Conservation (phyloP, 1,140 invertebrate genomes). For the Holcopasites calliopsidis region DNA sequence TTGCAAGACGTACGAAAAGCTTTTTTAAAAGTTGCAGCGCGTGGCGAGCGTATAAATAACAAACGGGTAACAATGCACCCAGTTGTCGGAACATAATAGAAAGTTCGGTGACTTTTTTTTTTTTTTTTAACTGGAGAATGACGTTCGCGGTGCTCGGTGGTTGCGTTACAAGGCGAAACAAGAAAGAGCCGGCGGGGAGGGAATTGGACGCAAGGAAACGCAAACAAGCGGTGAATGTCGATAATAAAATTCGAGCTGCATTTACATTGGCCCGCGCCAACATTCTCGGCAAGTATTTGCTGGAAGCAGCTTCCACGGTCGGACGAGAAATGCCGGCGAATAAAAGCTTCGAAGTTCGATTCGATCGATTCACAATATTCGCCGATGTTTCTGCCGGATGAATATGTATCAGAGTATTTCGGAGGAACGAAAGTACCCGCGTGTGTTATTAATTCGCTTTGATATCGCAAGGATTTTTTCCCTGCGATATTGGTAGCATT, state of each 20-base stretch:
- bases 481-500: too few relatives aligned
- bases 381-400: not conserved
- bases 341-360: not conserved
- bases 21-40: too few relatives aligned
- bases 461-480: too few relatives aligned
- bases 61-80: not conserved
- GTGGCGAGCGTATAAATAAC: not conserved
- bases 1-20: too few relatives aligned
- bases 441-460: not conserved
- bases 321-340: not conserved
- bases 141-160: not conserved
- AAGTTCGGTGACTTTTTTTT: not conserved
- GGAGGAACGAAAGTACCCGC: not conserved
- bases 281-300: not conserved
- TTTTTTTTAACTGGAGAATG: too few relatives aligned
- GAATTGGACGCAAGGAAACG: not conserved
- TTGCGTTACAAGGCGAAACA: not conserved
- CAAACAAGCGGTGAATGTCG: not conserved
- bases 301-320: not conserved
- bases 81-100: conserved; percentile 2
- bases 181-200: not conserved
- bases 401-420: not conserved
- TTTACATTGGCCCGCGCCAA: not conserved
- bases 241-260: conserved; percentile 10
- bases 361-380: not conserved